A percentile compares a stretch with the other conserved stretches of the same genome.
phyloP scores from a whole-genome alignment of 2,888 invertebrate genomes.

The Leptinotarsa haldemani region DNA sequence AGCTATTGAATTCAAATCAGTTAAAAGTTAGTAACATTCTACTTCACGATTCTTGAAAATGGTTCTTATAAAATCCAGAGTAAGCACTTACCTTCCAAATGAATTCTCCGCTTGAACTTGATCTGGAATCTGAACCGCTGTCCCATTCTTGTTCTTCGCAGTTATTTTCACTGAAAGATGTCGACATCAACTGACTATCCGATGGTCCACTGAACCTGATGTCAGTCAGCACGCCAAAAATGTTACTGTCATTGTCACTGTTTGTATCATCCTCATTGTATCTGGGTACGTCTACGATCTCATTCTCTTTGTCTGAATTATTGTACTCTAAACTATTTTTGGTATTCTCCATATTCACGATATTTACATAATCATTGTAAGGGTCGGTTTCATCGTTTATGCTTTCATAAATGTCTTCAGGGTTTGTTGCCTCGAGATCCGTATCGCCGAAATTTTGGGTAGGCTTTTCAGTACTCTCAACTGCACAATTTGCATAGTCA shows the following conservation, averaged over 20 bases:
- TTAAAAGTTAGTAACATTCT: no score
- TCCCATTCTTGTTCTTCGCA: slow-evolving; percentile 76
- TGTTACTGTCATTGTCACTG: slow-evolving; percentile 50
- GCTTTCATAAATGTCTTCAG: slow-evolving; percentile 26
- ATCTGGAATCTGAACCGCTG: slow-evolving; percentile 76
- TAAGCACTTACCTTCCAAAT: slow-evolving; percentile 77
- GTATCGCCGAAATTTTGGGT: slow-evolving; percentile 23
- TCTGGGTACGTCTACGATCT: slow-evolving; percentile 58
- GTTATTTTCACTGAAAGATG: slow-evolving; percentile 67
- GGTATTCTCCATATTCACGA: slow-evolving; percentile 53
- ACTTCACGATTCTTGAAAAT: no score
- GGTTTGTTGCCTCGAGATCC: slow-evolving; percentile 6
- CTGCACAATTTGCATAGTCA: slow-evolving; percentile 20
- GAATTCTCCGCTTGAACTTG: slow-evolving; percentile 82
- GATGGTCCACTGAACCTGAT: slow-evolving; percentile 64
- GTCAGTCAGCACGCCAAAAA: slow-evolving; percentile 63
- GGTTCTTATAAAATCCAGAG: not conserved
- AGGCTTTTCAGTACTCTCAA: slow-evolving; percentile 20
- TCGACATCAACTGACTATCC: slow-evolving; percentile 64
- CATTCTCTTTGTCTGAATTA: slow-evolving; percentile 64
- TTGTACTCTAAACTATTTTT: slow-evolving; percentile 49
- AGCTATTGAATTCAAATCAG: not conserved
- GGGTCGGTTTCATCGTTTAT: slow-evolving; percentile 38
- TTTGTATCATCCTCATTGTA: slow-evolving; percentile 42
- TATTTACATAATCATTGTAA: slow-evolving; percentile 57